phyloP scores from a whole-genome alignment of 2,113 vertebrate species.

The Cygnus atratus region DNA sequence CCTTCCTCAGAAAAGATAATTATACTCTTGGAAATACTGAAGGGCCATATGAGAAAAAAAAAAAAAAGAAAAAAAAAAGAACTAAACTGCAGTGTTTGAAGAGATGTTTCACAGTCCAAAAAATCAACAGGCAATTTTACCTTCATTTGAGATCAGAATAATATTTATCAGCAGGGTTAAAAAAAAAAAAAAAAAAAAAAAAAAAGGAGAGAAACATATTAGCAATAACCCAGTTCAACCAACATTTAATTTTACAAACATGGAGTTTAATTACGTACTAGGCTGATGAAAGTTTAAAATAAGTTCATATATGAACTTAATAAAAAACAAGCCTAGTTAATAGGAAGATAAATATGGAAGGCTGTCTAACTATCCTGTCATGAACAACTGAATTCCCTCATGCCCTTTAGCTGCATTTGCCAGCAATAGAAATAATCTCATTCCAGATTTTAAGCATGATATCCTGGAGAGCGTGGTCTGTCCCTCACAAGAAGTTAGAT shows the following conservation, averaged over 20 bases:
- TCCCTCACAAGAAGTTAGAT: not conserved
- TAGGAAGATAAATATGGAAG: constrained; percentile 28
- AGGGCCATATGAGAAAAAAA: not conserved
- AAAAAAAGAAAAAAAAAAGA: not conserved
- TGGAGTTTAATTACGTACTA: not conserved
- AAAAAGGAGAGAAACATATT: not conserved
- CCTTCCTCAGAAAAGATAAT: constrained; percentile 5
- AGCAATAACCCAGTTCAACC: not conserved
- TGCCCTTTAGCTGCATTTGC: constrained; percentile 40
- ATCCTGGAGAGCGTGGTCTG: not conserved
- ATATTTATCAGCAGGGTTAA: not conserved
- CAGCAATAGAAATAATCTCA: constrained; percentile 66
- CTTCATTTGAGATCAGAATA: not conserved
- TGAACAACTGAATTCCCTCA: constrained; percentile 31
- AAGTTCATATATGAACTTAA: not conserved
- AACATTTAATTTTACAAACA: not conserved
- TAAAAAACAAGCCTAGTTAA: not conserved
- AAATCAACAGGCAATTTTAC: not conserved
- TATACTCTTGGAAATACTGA: not conserved
- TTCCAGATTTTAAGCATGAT: constrained; percentile 60
- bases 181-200: not conserved
- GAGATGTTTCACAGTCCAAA: not conserved
- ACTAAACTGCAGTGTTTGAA: not conserved
- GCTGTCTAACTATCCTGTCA: constrained; percentile 15
- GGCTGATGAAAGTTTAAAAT: not conserved